A percentile compares a stretch with the other conserved stretches of the same genome.
Conservation (phyloP, 92 coral and sea anemone genomes). For the Actinostola sp. region DNA sequence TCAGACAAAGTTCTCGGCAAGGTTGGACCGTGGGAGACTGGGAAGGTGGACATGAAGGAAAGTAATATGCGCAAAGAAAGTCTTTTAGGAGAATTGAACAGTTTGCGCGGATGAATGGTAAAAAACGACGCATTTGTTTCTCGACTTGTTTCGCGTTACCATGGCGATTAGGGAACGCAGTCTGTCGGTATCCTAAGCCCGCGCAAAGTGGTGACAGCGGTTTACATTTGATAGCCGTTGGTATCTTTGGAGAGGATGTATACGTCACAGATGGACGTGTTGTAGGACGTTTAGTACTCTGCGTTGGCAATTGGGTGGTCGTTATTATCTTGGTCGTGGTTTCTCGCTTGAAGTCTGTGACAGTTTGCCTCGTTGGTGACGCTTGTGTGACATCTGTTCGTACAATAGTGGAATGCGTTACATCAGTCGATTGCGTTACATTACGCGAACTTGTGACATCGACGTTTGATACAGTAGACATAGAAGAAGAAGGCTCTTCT, state of each 20-base stretch:
- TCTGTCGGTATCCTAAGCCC: conserved; percentile 36
- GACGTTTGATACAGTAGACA: too few relatives aligned
- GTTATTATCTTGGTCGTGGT: too few relatives aligned
- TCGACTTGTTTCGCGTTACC: conserved; percentile 25
- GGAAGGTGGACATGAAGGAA: conserved; percentile 47
- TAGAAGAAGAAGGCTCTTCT: background rate
- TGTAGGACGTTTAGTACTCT: background rate
- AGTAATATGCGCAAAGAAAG: conserved; percentile 47
- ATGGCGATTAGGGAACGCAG: conserved; percentile 29
- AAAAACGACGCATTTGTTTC: conserved; percentile 18
- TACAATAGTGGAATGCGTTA: background rate
- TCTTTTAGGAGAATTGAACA: conserved; percentile 50
- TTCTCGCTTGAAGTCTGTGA: too few relatives aligned
- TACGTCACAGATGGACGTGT: background rate
- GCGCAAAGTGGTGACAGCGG: conserved; percentile 55
- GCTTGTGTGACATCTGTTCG: background rate
- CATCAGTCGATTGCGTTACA: background rate
- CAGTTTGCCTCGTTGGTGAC: too few relatives aligned
- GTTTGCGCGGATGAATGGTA: conserved; percentile 49
- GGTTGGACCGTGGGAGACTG: conserved; percentile 40
- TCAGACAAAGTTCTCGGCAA: conserved; percentile 58
- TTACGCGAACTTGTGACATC: background rate
- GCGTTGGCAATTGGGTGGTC: too few relatives aligned
- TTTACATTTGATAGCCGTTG: background rate
- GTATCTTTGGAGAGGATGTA: background rate